Evolutionary conservation across 2,797 vertebrate species (phyloP), one percentile per base, ranked within the genome.

Genomic region (Leptatherina wallacei): DNA sequence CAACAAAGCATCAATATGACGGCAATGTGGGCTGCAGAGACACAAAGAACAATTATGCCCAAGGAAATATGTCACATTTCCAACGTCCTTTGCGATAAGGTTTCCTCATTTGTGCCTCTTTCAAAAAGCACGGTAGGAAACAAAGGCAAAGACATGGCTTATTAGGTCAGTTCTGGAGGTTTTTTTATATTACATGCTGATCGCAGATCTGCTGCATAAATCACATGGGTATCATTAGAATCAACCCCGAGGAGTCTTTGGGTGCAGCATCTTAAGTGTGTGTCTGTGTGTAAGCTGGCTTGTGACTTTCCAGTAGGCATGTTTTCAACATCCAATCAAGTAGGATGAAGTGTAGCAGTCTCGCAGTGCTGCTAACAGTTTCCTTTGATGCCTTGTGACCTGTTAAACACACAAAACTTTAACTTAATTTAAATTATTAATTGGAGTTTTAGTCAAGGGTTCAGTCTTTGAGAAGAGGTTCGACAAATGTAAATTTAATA

Each of bases 31-130:
- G 92, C 90, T 90, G 91, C 73, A n/a, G 72, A 88, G 71, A 89
- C 86, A 85, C 79, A 89, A 90, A 89, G 79, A 81, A 54, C 67
- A 82, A 84, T 85, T 69, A 75, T 85, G 89, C 92, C 89, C 4
- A 70, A 85, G 87, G 93, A 94, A 90, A 90, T 84, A 85, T 91
- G 89, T 91, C 85, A 92, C 85, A 91, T 91, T 86, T 86, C 73
- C 69, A 27, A 81, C 64, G 24, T 92, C 91, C 91, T 93, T 92
- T 91, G 85, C 87, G 85, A 91, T 91, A 89, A 89, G 80, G 78
- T 87, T 91, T 83, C 73, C 71, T 82, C 69, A 85, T 90, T 85
- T 61, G 29, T 77, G 82, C 74, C 69, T 71, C 67, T 86, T 86
- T 88, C 69, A 82, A 78, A 86, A 79, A 73, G 68, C 83, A 79